These are phyloP conservation scores for Entomobrya proxima DNA, from an alignment of 2,888 invertebrate species.

Conservation along the genomic window DNA sequence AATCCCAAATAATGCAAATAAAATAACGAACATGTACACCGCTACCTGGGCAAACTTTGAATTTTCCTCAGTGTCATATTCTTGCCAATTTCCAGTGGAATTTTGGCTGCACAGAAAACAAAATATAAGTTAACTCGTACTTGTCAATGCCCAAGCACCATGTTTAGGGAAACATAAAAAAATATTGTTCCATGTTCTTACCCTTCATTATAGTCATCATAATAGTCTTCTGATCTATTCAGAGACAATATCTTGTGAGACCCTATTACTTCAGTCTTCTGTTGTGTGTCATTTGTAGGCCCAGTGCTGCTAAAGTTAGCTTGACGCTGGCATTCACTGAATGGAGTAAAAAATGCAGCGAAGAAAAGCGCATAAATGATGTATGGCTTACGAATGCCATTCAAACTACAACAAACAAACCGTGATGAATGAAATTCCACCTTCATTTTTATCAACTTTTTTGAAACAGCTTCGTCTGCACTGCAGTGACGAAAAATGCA, in stretches of 20 bases:
- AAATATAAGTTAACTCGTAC: background rate
- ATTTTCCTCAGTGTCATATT: conserved; percentile 34
- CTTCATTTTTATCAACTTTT: too few relatives aligned
- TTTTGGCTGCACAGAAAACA: conserved; percentile 1
- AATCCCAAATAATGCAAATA: conserved; percentile 58
- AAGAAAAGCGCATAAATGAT: background rate
- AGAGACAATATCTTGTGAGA: background rate
- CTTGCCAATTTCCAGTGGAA: conserved; percentile 20
- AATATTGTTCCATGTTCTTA: background rate
- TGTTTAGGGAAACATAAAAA: background rate
- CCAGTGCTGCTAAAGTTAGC: background rate
- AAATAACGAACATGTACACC: conserved; percentile 48
- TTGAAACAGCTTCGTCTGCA: too few relatives aligned
- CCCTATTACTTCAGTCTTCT: background rate
- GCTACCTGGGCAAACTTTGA: conserved; percentile 58
- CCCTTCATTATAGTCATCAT: background rate
- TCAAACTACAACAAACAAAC: background rate
- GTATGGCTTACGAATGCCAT: background rate
- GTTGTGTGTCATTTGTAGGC: too few relatives aligned
- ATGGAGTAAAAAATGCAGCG: background rate
- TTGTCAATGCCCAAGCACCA: too few relatives aligned
- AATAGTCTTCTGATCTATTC: conserved; percentile 18
- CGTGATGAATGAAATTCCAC: background rate
- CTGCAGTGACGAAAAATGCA: too few relatives aligned
- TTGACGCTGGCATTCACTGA: background rate